Evolutionary conservation across 1,140 invertebrate genomes (phyloP).

Genomic region (Daktulosphaira vitifoliae): DNA sequence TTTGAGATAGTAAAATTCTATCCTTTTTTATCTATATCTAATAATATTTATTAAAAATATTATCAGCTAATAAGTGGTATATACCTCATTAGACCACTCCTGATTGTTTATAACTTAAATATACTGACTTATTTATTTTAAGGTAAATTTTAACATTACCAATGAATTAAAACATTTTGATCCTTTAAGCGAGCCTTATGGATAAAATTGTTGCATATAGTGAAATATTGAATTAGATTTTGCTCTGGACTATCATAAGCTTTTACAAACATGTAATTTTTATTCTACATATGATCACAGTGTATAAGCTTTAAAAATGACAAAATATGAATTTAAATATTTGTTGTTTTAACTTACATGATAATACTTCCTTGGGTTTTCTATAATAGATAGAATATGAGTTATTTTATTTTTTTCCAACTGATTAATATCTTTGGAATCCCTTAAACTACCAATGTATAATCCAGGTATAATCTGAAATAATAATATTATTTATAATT

Average conservation of each 20-base stretch:
- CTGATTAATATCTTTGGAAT: constrained; percentile 84
- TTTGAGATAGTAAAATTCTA: too few relatives aligned
- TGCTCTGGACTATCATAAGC: constrained; percentile 88
- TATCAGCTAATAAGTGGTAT: too few relatives aligned
- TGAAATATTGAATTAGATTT: constrained; percentile 86
- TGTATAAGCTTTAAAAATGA: constrained; percentile 14
- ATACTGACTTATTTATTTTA: too few relatives aligned
- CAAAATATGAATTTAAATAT: too few relatives aligned
- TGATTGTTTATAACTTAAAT: too few relatives aligned
- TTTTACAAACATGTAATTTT: constrained; percentile 87
- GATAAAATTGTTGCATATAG: constrained; percentile 91
- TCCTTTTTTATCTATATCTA: too few relatives aligned
- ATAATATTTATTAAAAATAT: too few relatives aligned
- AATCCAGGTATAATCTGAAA: constrained; percentile 72
- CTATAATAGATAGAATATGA: constrained; percentile 91
- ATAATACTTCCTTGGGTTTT: constrained; percentile 76
- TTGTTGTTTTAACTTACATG: too few relatives aligned
- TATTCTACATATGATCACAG: constrained; percentile 85
- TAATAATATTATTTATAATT: too few relatives aligned
- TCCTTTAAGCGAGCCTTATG: constrained; percentile 78
- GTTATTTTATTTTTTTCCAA: constrained; percentile 83
- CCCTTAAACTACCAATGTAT: constrained; percentile 79
- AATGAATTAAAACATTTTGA: constrained; percentile 90
- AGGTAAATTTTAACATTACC: too few relatives aligned
- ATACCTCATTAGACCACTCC: too few relatives aligned